A percentile compares a stretch with the other conserved stretches of the same genome.
These are phyloP conservation scores for Atta cephalotes DNA, from an alignment of 1,140 invertebrate genomes.

Conservation along the genomic window DNA sequence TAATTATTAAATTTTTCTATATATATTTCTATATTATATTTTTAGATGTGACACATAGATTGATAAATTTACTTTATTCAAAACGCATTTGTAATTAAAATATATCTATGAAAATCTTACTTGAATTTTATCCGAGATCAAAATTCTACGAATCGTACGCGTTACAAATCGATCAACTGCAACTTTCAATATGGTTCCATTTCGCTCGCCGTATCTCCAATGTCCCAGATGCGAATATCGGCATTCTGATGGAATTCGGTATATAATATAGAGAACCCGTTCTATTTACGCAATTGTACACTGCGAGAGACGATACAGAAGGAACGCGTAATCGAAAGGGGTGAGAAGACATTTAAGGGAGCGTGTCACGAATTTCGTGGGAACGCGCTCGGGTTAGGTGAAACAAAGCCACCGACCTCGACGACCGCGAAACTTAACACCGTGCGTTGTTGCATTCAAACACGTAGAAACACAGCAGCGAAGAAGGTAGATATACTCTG, in stretches of 20 bases:
- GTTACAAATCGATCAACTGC: background rate
- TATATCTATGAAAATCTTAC: background rate
- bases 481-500: background rate
- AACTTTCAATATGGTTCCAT: slow-evolving; percentile 10
- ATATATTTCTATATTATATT: too few species aligned
- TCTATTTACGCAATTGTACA: slow-evolving; percentile 16
- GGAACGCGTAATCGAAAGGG: slow-evolving; percentile 36
- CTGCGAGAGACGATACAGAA: background rate
- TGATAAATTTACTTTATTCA: background rate
- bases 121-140: background rate
- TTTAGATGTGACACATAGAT: background rate
- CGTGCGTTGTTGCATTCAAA: slow-evolving; percentile 74
- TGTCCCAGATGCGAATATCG: background rate
- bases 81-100: slow-evolving; percentile 11
- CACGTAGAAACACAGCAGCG: slow-evolving; percentile 61
- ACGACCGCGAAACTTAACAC: slow-evolving; percentile 81
- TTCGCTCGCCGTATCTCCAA: background rate
- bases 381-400: slow-evolving; percentile 71
- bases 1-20: too few species aligned
- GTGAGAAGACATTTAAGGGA: slow-evolving; percentile 46
- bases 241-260: background rate
- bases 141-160: background rate
- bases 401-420: slow-evolving; percentile 79
- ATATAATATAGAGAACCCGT: background rate
- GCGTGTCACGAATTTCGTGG: slow-evolving; percentile 71